Evolutionary conservation across 2,797 vertebrate genomes (phyloP).

Genomic region (Catharus ustulatus): DNA sequence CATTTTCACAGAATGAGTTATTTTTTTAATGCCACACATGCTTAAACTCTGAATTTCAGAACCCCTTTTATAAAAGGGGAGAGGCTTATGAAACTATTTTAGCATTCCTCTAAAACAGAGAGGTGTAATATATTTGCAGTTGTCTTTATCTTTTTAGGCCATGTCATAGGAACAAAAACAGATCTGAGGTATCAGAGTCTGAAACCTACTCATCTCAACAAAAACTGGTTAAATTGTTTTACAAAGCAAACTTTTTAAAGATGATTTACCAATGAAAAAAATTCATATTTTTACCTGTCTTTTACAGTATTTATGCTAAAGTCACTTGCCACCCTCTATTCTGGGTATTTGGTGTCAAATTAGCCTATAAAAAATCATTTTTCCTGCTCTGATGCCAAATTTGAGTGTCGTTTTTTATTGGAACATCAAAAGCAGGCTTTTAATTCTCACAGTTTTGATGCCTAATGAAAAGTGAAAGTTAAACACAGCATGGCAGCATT

Average conservation of each 20-base stretch:
- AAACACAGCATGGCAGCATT: conserved; percentile 81
- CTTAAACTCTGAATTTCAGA: background rate
- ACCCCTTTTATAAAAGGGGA: background rate
- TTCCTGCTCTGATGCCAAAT: conserved; percentile 75
- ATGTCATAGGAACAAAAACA: background rate
- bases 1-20: background rate
- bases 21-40: background rate
- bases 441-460: conserved; percentile 83
- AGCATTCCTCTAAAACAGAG: background rate
- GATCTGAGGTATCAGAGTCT: background rate
- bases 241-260: background rate
- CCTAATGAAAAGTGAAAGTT: conserved; percentile 82
- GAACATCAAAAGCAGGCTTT: conserved; percentile 78
- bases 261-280: background rate
- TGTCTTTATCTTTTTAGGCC: background rate
- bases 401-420: conserved; percentile 77
- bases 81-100: background rate
- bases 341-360: conserved; percentile 57
- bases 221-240: background rate
- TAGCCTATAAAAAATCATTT: conserved; percentile 31
- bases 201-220: background rate
- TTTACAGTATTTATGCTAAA: conserved; percentile 15
- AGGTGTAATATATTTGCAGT: background rate
- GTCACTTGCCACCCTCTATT: conserved; percentile 17
- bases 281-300: conserved; percentile 21